Conservation (phyloP, 2,888 invertebrate genomes). For the Chymomyza amoena region DNA sequence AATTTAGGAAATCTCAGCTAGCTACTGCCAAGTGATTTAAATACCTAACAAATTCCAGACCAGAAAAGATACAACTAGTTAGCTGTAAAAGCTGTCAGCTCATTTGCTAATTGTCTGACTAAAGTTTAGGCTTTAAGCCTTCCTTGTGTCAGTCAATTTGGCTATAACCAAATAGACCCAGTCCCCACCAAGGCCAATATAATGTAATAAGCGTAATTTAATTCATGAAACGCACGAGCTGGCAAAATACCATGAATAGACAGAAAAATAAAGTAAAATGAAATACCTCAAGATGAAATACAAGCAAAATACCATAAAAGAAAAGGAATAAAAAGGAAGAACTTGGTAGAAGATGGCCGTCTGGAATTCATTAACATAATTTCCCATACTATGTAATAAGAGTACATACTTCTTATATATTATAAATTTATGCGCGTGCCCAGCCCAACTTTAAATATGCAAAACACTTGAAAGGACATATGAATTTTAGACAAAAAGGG, state of each 20-base stretch:
- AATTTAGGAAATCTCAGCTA: neutral
- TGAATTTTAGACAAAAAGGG: slow-evolving; percentile 27
- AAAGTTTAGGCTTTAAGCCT: neutral
- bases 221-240: slow-evolving; percentile 58
- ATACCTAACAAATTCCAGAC: neutral
- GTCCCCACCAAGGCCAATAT: neutral
- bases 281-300: neutral
- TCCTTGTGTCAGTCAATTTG: neutral
- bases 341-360: neutral
- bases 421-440: slow-evolving; percentile 6
- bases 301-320: neutral
- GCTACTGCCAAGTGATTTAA: neutral
- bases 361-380: slow-evolving; percentile 63
- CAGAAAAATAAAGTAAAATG: neutral
- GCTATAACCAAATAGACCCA: neutral
- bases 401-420: slow-evolving; percentile 22
- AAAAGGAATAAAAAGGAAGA: neutral
- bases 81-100: neutral
- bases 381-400: slow-evolving; percentile 31
- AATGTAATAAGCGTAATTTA: slow-evolving; percentile 46
- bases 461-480: slow-evolving; percentile 18
- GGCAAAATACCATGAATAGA: slow-evolving; percentile 31
- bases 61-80: neutral
- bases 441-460: slow-evolving; percentile 29
- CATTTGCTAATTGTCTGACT: neutral